phyloP scores from a whole-genome alignment of 2,888 invertebrate genomes.

The Pemphredon lugubris region DNA sequence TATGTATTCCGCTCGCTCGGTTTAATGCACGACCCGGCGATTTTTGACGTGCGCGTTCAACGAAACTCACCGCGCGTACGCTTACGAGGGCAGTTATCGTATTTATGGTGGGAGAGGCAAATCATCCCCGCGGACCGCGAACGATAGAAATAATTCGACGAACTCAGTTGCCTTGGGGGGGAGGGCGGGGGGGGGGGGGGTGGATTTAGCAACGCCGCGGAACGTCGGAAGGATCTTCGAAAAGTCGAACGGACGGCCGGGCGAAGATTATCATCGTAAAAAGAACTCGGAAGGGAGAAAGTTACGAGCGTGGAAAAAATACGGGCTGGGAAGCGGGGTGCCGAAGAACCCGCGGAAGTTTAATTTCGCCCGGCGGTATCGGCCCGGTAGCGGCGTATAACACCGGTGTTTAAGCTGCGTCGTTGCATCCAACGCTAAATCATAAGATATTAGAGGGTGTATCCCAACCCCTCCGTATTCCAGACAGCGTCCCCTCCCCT shows the following conservation, averaged over 20 bases:
- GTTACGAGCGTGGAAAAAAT: constrained; percentile 28
- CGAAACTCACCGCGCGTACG: constrained; percentile 1
- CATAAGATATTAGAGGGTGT: constrained; percentile 78
- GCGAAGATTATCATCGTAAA: too few relatives aligned
- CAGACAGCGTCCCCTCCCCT: constrained; percentile 35
- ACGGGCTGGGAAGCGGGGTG: constrained; percentile 33
- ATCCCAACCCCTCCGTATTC: constrained; percentile 41
- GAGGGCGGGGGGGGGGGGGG: constrained; percentile 7
- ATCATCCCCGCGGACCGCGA: neutral
- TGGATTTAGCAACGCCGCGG: too few relatives aligned
- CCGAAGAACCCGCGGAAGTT: constrained; percentile 66
- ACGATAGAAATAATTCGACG: neutral
- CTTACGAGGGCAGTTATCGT: too few relatives aligned
- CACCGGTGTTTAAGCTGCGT: constrained; percentile 72
- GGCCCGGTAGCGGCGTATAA: constrained; percentile 55
- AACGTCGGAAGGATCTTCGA: too few relatives aligned
- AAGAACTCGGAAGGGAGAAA: constrained; percentile 2
- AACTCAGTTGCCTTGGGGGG: neutral
- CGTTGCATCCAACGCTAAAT: constrained; percentile 78
- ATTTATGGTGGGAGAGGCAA: neutral
- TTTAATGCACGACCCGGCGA: constrained; percentile 58
- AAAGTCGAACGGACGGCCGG: too few relatives aligned
- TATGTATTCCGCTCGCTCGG: constrained; percentile 53
- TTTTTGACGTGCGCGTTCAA: constrained; percentile 36
- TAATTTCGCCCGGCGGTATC: constrained; percentile 72